Conservation (phyloP, 2,113 vertebrate species). For the Phrynosoma blainvillii region DNA sequence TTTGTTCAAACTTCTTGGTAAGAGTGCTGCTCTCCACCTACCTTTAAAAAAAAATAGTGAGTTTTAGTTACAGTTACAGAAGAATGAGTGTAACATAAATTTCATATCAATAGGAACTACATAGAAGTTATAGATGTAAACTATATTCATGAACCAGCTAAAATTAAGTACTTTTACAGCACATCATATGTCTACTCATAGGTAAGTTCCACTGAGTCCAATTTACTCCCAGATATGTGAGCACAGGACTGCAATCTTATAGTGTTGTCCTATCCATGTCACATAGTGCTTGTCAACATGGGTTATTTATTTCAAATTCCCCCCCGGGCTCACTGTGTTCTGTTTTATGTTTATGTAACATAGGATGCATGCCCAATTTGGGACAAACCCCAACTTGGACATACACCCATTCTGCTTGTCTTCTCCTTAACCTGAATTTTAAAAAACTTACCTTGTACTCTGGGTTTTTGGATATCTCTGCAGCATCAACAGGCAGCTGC, state of each 20-base stretch:
- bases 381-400: too few relatives aligned
- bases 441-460: too few relatives aligned
- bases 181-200: not conserved
- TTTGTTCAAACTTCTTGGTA: not conserved
- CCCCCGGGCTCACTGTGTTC: too few relatives aligned
- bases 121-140: not conserved
- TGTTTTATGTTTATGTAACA: too few relatives aligned
- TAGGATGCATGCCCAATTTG: too few relatives aligned
- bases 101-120: not conserved
- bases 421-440: too few relatives aligned
- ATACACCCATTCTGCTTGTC: too few relatives aligned
- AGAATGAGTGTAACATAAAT: not conserved
- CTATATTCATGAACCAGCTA: not conserved
- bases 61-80: constrained; percentile 2
- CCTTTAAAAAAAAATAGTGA: not conserved
- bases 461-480: too few relatives aligned
- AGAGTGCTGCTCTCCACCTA: not conserved
- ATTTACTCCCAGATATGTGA: not conserved
- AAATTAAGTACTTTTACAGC: not conserved
- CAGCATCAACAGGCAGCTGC: too few relatives aligned
- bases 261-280: too few relatives aligned
- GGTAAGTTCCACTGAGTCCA: not conserved
- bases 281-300: too few relatives aligned
- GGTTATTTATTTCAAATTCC: too few relatives aligned
- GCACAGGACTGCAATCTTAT: not conserved